A percentile compares a stretch with the other conserved stretches of the same genome.
Evolutionary conservation across 23 tunicate species (phyloP).

Genomic region (Trididemnum clinides): DNA sequence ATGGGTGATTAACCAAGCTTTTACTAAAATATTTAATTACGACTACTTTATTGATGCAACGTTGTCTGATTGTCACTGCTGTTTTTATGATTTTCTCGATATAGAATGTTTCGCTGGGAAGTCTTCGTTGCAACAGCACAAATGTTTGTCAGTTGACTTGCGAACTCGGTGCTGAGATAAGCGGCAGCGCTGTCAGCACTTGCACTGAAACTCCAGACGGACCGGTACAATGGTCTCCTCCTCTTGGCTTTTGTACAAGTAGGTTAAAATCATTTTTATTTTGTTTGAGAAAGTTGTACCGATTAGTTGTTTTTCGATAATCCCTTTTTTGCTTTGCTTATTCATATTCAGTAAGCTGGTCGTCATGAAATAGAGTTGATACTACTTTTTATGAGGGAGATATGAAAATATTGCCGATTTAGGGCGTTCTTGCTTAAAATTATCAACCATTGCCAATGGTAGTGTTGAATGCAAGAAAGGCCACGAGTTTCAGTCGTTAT

Average conservation of each 20-base stretch:
- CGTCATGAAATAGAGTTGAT: no score
- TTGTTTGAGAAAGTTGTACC: no score
- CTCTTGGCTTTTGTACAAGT: constrained; percentile 65
- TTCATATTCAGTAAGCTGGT: no score
- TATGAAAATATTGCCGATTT: no score
- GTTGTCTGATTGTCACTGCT: no score
- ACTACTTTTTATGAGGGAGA: no score
- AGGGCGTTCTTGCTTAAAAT: constrained; percentile 41
- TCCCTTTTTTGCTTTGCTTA: no score
- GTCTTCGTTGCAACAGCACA: constrained; percentile 20
- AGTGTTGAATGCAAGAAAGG: constrained; percentile 35
- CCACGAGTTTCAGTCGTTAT: constrained; percentile 35
- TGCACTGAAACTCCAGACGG: constrained; percentile 39
- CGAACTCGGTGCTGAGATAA: constrained; percentile 25
- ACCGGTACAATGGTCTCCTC: constrained; percentile 42
- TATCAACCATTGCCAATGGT: constrained; percentile 35
- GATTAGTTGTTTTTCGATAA: no score
- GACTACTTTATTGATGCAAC: no score
- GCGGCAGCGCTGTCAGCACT: constrained; percentile 39
- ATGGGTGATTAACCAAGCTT: no score
- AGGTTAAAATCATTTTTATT: constrained; percentile 19
- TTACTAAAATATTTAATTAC: no score
- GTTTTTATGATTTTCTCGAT: not conserved
- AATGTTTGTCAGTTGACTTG: constrained; percentile 38
- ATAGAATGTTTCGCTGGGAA: constrained; percentile 41